Conservation (phyloP, 2,113 vertebrate species). For the Myotis brandtii region DNA sequence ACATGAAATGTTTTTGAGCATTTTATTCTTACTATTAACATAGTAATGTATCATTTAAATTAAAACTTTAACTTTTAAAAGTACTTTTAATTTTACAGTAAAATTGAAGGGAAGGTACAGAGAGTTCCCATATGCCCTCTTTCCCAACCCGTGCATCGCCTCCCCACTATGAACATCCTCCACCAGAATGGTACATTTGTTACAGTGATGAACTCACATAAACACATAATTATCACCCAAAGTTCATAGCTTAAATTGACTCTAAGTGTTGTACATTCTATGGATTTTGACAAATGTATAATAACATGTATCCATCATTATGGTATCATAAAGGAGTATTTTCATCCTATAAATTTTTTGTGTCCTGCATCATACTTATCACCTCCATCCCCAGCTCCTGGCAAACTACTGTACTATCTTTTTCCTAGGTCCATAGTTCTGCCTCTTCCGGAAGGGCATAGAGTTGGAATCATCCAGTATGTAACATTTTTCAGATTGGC, state of each 20-base stretch:
- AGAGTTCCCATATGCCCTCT: neutral
- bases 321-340: neutral
- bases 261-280: neutral
- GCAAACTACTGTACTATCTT: neutral
- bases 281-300: neutral
- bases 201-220: neutral
- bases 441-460: neutral
- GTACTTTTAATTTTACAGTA: neutral
- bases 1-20: neutral
- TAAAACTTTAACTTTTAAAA: neutral
- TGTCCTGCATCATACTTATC: neutral
- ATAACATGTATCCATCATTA: neutral
- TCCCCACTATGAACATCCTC: neutral
- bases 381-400: neutral
- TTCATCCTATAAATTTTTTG: neutral
- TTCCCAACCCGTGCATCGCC: fast-evolving
- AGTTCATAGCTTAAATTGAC: neutral
- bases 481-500: neutral
- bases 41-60: neutral
- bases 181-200: neutral
- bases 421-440: neutral
- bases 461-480: neutral
- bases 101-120: neutral
- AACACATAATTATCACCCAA: neutral
- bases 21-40: neutral